Percentiles rank a stretch among this genome's conserved stretches.
Conservation (phyloP, 2,113 vertebrate species). For the Carassius gibelio region DNA sequence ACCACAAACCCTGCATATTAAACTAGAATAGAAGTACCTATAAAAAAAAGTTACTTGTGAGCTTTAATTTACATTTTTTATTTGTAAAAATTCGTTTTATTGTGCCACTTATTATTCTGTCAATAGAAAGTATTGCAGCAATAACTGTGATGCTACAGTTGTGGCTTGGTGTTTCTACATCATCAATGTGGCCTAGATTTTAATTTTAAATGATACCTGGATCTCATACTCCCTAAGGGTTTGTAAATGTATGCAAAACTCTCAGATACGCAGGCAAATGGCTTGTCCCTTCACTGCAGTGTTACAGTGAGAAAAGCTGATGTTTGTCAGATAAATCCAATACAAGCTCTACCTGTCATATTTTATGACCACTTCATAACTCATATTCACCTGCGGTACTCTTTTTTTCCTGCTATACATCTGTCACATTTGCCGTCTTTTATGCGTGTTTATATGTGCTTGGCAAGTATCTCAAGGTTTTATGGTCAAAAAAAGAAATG, state of each 20-base stretch:
- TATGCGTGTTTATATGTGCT: conserved; percentile 1
- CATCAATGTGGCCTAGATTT: conserved; percentile 7
- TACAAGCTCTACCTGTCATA: neutral
- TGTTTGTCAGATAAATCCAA: neutral
- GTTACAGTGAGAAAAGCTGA: conserved; percentile 8
- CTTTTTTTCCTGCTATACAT: neutral
- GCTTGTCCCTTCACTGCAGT: neutral
- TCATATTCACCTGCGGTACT: conserved; percentile 18
- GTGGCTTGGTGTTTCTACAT: neutral
- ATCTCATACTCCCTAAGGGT: neutral
- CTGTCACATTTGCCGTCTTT: neutral
- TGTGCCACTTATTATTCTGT: neutral
- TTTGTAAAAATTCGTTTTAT: neutral
- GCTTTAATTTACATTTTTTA: neutral
- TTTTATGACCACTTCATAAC: neutral
- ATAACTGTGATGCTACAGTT: conserved; percentile 9
- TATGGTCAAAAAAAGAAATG: neutral
- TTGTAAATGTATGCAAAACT: conserved; percentile 19
- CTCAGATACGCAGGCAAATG: conserved; percentile 29
- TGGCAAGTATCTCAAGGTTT: neutral
- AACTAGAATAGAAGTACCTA: neutral
- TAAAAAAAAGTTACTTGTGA: neutral
- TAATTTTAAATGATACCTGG: conserved; percentile 16
- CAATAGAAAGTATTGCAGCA: neutral
- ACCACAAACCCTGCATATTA: neutral